These are phyloP conservation scores for Tachina lurida DNA, from an alignment of 2,888 invertebrate genomes.

Conservation along the genomic window DNA sequence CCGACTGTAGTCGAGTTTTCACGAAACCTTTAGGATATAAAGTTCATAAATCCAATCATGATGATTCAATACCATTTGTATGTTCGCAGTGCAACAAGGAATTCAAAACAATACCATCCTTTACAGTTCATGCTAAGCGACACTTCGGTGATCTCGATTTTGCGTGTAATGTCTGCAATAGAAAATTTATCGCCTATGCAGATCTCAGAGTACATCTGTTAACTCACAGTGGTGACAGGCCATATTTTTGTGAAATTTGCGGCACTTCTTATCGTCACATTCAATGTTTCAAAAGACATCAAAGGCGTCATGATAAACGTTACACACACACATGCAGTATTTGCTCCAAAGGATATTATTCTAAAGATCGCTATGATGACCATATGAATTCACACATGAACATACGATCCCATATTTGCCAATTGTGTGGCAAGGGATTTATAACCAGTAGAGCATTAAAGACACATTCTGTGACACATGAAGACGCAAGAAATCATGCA, in stretches of 20 bases:
- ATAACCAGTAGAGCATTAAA: slow-evolving; percentile 63
- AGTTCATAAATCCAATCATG: slow-evolving; percentile 64
- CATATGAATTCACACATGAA: slow-evolving; percentile 69
- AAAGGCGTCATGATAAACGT: slow-evolving; percentile 56
- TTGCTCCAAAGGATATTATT: slow-evolving; percentile 65
- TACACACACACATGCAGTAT: slow-evolving; percentile 65
- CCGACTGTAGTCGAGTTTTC: slow-evolving; percentile 49
- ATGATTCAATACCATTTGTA: slow-evolving; percentile 53
- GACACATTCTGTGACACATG: slow-evolving; percentile 65
- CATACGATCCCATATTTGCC: slow-evolving; percentile 60
- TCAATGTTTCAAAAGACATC: slow-evolving; percentile 60
- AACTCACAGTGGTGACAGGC: slow-evolving; percentile 59
- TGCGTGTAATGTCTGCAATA: slow-evolving; percentile 59
- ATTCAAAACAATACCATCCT: slow-evolving; percentile 43
- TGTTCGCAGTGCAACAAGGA: slow-evolving; percentile 64
- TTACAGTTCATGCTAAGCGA: slow-evolving; percentile 60
- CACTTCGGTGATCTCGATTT: slow-evolving; percentile 62
- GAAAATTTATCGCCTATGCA: slow-evolving; percentile 46
- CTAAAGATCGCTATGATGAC: slow-evolving; percentile 61
- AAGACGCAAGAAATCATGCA: slow-evolving; percentile 64
- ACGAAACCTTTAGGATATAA: slow-evolving; percentile 54
- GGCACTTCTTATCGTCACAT: slow-evolving; percentile 61
- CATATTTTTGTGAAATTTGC: slow-evolving; percentile 68
- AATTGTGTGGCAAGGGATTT: slow-evolving; percentile 65
- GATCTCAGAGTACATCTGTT: slow-evolving; percentile 63